Conservation (phyloP, 2,113 vertebrate species). For the Prunella himalayana region DNA sequence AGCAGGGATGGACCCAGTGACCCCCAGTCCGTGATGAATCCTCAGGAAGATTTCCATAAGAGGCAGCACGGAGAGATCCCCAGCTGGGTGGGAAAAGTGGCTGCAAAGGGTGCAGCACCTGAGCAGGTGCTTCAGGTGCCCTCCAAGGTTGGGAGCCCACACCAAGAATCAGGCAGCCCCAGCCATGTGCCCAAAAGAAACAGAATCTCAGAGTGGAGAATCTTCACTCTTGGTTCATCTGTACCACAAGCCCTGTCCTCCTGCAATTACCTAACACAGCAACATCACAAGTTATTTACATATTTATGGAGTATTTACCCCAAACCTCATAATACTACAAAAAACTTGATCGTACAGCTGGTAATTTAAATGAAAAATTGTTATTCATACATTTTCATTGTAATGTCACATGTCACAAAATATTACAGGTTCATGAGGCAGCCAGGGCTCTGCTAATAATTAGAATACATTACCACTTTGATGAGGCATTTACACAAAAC, state of each 20-base stretch:
- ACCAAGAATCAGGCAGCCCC: not conserved
- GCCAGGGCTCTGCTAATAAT: slow-evolving; percentile 14
- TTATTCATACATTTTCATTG: slow-evolving; percentile 27
- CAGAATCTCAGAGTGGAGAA: fast-evolving
- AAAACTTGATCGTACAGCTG: not conserved
- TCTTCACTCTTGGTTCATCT: not conserved
- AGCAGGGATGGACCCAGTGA: not conserved
- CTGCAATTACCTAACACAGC: not conserved
- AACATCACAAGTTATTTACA: slow-evolving; percentile 4
- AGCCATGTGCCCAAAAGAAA: not conserved
- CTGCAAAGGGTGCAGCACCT: not conserved
- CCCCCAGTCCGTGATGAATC: not conserved
- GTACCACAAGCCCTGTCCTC: not conserved
- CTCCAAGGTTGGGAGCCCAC: not conserved
- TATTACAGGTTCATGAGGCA: not conserved
- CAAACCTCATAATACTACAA: not conserved
- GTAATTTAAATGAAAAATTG: slow-evolving; percentile 40
- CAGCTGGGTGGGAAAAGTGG: not conserved
- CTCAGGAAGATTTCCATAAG: not conserved
- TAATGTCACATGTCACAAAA: slow-evolving; percentile 45
- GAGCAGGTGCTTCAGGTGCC: not conserved
- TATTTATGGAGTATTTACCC: slow-evolving; percentile 47
- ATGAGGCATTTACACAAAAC: slow-evolving; percentile 37
- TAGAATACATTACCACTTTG: slow-evolving; percentile 45
- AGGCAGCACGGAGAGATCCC: not conserved